Evolutionary conservation across 2,113 vertebrate species (phyloP), one percentile per base, ranked within the genome.

Genomic region (Muscicapa adusta): DNA sequence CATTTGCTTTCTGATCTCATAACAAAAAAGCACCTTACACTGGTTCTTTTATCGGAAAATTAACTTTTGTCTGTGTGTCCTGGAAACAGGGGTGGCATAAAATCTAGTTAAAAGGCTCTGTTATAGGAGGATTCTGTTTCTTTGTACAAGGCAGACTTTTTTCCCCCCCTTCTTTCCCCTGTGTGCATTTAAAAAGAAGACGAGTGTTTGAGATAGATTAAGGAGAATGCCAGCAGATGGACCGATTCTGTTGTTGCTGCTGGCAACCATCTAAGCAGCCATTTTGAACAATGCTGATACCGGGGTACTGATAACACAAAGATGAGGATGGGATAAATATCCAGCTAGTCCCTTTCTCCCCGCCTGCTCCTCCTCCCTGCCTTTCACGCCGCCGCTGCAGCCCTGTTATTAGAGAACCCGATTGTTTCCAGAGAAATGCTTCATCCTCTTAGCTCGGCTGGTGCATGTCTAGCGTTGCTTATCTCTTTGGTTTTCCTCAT

Each of bases 161-260:
- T 58, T 50, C 60, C 3, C 6, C 45, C 33, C 31, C 72, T 73
- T 60, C 82, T 78, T 87, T 94, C 78, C 92, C 70, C 60, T 92
- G 91, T 11, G 54, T 93, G 94, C 94, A 88, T 97, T 93, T 96
- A 91, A 97, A 95, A 96, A 93, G 95, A 93, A 47, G 91, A 94
- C 63, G 89, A 96, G 94, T 96, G 95, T 96, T 96, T 96, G 95
- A 97, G 95, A 96, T 97, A 96, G 95, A 96, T 97, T 97, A 96
- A 94, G 92, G 95, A 97, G 96, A 96, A 97, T 97, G 96, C 95
- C 95, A 97, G 95, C 96, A 97, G 96, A 97, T 96, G 95, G 96
- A 96, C 96, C 47, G 92, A 96, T 96, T 96, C 82, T 96, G 94
- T 93, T 94, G 92, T 95, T 95, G 93, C 95, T 96, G 94, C 93